Conservation (phyloP, 2,113 vertebrate species). For the Motacilla tschutschensis region DNA sequence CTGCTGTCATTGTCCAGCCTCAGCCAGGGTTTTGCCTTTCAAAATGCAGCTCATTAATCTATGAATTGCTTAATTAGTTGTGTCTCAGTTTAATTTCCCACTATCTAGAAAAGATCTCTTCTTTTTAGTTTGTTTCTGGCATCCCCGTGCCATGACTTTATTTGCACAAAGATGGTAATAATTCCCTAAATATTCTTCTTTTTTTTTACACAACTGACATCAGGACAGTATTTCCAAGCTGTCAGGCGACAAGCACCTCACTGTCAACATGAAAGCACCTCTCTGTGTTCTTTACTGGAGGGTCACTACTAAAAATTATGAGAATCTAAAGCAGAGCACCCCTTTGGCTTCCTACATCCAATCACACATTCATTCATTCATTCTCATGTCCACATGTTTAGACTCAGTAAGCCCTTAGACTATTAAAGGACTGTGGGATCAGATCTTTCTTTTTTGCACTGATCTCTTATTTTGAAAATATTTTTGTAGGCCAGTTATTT, state of each 20-base stretch:
- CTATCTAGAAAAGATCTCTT: neutral
- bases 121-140: neutral
- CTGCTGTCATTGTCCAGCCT: neutral
- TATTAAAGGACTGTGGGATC: neutral
- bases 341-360: neutral
- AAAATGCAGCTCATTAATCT: neutral
- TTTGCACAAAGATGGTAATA: neutral
- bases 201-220: neutral
- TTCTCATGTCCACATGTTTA: neutral
- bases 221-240: neutral
- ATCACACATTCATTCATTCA: neutral
- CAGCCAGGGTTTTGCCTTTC: neutral
- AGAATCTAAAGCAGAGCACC: neutral
- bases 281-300: accelerated
- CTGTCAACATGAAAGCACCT: neutral
- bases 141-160: neutral
- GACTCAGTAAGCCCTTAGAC: neutral
- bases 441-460: neutral
- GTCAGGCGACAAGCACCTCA: neutral
- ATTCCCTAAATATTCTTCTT: neutral
- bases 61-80: neutral
- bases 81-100: neutral
- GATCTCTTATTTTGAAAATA: neutral
- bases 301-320: neutral
- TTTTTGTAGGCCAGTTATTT: neutral